Evolutionary conservation across 1,140 invertebrate genomes (phyloP), one percentile per base, ranked within the genome.

Genomic region (Hormaphis cornu): DNA sequence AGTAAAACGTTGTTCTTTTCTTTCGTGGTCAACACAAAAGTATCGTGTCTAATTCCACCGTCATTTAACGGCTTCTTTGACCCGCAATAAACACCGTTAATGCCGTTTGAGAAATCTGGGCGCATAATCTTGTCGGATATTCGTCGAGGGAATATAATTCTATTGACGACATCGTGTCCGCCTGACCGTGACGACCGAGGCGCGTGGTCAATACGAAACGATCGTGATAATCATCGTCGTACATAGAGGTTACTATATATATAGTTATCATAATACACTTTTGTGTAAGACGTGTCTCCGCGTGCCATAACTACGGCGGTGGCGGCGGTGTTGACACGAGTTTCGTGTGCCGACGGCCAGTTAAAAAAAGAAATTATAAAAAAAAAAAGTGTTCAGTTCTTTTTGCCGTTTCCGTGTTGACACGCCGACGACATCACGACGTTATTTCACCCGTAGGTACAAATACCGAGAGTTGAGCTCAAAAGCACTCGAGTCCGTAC

Each of bases 211-310:
- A 56, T 20, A 24, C 53, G 18, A 18, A 28, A 53, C 30, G 30
- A 56, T 18, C n/a, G n/a, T 35, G 53, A 56, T 56, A 56, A 56
- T 56, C 33, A 56, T 56, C 53, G 52, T n/a, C n/a, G n/a, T n/a
- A n/a, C 30, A 35, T 54, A 50, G 16, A 52, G n/a, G 26, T 26
- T 50, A 20, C 1, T 18, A 46, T 44, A 44, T 20, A 22, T 20
- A 20, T 46, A 44, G 12, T 24, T 24, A 20, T 1, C n/a, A n/a
- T n/a, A n/a, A 3, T 46, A 10, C 20, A 9, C 24, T 3, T 26
- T 3, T 26, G 12, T 26, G 48, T 26, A 14, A 26, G 3, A 6
- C 12, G 24, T 20, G 1, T 35, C n/a, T n/a, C 1, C 14, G 9
- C 5, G 26, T 53, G 26, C 3, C 8, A 5, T 8, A 53, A 9